These are phyloP conservation scores for Calcarius lapponicus DNA, from an alignment of 2,797 vertebrate species.

Conservation along the genomic window DNA sequence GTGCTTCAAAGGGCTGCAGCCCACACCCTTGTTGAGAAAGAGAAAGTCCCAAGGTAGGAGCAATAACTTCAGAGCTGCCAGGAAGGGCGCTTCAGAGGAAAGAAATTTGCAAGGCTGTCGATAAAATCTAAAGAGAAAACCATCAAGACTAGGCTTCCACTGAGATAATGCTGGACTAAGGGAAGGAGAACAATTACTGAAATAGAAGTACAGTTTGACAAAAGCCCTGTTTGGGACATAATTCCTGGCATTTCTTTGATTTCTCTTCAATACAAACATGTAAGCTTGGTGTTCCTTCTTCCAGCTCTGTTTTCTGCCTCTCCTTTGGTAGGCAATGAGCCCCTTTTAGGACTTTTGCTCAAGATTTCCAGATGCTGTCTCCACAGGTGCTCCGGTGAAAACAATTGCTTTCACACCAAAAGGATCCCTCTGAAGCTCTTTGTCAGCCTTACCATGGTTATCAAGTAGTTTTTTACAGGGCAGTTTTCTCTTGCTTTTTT, in stretches of 20 bases:
- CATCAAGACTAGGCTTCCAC: not conserved
- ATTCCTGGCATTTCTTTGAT: slow-evolving; percentile 47
- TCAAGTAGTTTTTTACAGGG: not conserved
- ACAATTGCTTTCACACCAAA: not conserved
- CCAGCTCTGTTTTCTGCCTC: not conserved
- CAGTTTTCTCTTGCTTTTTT: not conserved
- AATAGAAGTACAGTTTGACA: slow-evolving; percentile 25
- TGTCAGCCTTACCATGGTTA: not conserved
- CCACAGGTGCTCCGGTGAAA: not conserved
- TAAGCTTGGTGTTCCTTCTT: not conserved
- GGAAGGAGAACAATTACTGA: not conserved
- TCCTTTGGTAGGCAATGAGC: not conserved
- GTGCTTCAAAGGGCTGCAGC: slow-evolving; percentile 38
- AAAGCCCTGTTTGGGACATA: slow-evolving; percentile 19
- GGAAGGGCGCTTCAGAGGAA: slow-evolving; percentile 25
- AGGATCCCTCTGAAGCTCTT: not conserved
- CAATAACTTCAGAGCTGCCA: slow-evolving; percentile 26
- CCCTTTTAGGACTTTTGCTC: not conserved
- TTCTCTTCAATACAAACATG: slow-evolving; percentile 21
- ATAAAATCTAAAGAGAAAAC: slow-evolving; percentile 46
- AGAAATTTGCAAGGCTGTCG: slow-evolving; percentile 40
- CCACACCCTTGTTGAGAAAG: slow-evolving; percentile 19
- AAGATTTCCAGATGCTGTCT: not conserved
- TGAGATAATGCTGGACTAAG: not conserved
- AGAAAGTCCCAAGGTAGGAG: slow-evolving; percentile 19